Evolutionary conservation across 2,113 vertebrate species (phyloP), one percentile per base, ranked within the genome.

Genomic region (Dromaius novaehollandiae): DNA sequence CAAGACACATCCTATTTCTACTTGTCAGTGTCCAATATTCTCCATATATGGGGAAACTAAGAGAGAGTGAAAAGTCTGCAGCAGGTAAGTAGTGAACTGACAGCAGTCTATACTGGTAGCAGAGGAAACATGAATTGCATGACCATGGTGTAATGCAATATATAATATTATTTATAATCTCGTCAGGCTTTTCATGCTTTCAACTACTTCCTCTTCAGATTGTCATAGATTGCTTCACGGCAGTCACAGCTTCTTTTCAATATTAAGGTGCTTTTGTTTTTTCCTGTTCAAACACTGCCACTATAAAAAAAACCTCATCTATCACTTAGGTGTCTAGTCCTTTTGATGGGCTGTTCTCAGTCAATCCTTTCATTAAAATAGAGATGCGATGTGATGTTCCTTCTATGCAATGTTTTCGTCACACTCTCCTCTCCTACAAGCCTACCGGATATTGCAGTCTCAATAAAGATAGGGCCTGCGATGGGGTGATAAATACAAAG

Each of bases 191-290:
- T 93, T 92, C 4, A 2, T 93, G 69, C 50, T 48, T 84, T 90
- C 56, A 75, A 44, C 53, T 82, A 18, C 74, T 94, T 96, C 86
- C 89, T 91, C 84, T 92, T 89, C 78, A 89, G 66, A 68, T 70
- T 88, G 79, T 73, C 55, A 81, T 63, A 56, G 66, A 84, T 61
- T 92, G 90, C 78, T 44, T 56, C n/a, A 68, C 0, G 15, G 48
- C 58, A 77, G 30, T 53, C 74, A 90, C 22, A 53, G 70, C 36
- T 76, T 73, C 38, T 80, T 28, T 87, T 93, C 69, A 89, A 19
- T 85, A 53, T 69, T 56, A 91, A 86, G 75, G 24, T 70, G 70
- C 26, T 87, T 90, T 87, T 76, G 20, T 5, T 80, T 87, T 92
- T 88, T 91, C 64, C 18, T 63, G 61, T 56, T 48, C 65, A 90